These are phyloP conservation scores for Synergus umbraculus DNA, from an alignment of 2,888 invertebrate genomes.

Conservation along the genomic window DNA sequence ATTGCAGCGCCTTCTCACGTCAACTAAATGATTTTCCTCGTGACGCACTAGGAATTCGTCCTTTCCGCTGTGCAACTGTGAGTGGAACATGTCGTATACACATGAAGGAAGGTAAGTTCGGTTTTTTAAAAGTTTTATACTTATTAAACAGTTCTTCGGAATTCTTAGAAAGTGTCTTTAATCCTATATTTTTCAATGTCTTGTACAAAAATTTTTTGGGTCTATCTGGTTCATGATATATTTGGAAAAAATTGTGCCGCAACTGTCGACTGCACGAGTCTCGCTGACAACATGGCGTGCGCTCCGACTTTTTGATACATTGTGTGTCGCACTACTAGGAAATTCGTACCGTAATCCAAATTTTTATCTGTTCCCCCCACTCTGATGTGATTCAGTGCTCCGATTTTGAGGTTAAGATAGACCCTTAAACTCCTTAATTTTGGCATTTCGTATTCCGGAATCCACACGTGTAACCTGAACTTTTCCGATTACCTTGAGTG, in stretches of 20 bases:
- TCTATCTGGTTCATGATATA: constrained; percentile 43
- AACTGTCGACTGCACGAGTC: constrained; percentile 65
- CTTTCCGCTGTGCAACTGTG: constrained; percentile 88
- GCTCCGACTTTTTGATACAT: constrained; percentile 70
- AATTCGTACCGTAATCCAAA: background rate
- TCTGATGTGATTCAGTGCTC: background rate
- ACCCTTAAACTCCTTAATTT: constrained; percentile 44
- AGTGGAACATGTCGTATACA: constrained; percentile 91
- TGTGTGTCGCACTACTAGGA: constrained; percentile 47
- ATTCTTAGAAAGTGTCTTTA: background rate
- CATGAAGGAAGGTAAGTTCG: constrained; percentile 88
- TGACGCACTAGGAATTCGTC: constrained; percentile 76
- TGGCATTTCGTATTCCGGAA: constrained; percentile 31
- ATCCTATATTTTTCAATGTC: background rate
- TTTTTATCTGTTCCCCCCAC: background rate
- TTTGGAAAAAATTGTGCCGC: constrained; percentile 54
- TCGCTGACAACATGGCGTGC: constrained; percentile 81
- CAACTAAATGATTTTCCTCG: constrained; percentile 62
- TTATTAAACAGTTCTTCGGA: constrained; percentile 42
- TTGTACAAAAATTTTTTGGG: constrained; percentile 10
- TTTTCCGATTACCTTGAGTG: background rate
- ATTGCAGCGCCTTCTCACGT: constrained; percentile 68
- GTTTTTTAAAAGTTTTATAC: constrained; percentile 70
- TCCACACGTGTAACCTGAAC: background rate
- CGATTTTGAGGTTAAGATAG: background rate